These are phyloP conservation scores for Gavia stellata DNA, from an alignment of 2,113 vertebrate genomes.

Conservation along the genomic window DNA sequence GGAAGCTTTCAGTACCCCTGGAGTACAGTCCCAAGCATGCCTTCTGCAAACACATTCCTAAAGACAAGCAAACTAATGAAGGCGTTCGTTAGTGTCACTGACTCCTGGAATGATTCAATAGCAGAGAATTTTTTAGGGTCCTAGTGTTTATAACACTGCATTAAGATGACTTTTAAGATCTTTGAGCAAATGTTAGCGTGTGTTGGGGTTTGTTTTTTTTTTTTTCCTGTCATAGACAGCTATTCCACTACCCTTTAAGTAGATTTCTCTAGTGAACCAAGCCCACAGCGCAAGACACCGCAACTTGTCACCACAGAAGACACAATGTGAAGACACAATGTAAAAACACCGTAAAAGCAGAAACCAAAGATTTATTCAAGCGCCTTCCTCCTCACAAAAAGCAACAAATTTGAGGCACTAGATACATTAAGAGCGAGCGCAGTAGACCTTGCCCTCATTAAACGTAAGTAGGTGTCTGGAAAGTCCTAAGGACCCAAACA, in stretches of 20 bases:
- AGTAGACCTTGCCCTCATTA: not conserved
- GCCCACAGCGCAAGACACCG: fast-evolving
- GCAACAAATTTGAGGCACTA: not conserved
- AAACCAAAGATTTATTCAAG: not conserved
- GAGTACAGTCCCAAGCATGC: fast-evolving
- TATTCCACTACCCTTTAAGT: not conserved
- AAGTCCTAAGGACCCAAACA: not conserved
- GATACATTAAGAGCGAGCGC: fast-evolving
- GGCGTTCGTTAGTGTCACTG: fast-evolving
- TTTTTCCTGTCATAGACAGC: not conserved
- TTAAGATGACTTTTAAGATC: not conserved
- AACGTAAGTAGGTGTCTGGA: not conserved
- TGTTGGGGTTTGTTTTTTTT: too few species aligned
- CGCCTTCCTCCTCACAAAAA: not conserved
- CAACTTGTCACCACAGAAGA: not conserved
- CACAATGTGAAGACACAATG: fast-evolving
- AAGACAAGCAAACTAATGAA: not conserved
- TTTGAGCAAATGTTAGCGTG: not conserved
- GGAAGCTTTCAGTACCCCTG: not conserved
- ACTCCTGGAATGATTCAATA: not conserved
- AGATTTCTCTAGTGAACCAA: not conserved
- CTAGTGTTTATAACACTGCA: not conserved
- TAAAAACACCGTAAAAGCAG: not conserved
- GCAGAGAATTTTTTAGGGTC: not conserved
- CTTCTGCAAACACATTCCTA: not conserved